Conservation (phyloP, 2,113 vertebrate genomes). For the Carlito syrichta region DNA sequence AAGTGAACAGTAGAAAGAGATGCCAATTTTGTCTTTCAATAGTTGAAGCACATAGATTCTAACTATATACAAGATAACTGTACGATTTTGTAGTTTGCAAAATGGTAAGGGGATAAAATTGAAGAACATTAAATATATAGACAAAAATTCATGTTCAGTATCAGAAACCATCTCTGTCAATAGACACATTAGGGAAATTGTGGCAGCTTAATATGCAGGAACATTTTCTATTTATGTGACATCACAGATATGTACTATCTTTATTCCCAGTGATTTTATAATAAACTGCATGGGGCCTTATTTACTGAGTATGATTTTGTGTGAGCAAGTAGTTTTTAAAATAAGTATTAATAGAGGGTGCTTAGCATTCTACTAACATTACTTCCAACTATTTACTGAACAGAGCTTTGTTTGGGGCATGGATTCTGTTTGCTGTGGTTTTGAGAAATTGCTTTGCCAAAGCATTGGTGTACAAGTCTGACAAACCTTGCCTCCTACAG, state of each 20-base stretch:
- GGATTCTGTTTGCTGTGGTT: background rate
- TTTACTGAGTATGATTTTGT: background rate
- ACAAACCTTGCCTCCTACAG: background rate
- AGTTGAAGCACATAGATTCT: background rate
- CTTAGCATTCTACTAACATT: background rate
- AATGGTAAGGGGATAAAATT: background rate
- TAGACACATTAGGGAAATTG: background rate
- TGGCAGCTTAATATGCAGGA: background rate
- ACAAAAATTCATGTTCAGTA: background rate
- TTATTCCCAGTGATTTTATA: background rate
- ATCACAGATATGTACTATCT: background rate
- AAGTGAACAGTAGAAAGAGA: background rate
- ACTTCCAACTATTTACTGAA: background rate
- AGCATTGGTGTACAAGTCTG: background rate
- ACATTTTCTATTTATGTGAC: background rate
- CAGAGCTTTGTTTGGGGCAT: background rate
- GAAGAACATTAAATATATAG: background rate
- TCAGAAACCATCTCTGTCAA: background rate
- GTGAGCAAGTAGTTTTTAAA: background rate
- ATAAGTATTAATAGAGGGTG: background rate
- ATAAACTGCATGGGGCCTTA: background rate
- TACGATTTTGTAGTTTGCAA: background rate
- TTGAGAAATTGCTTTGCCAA: slow-evolving; percentile 13
- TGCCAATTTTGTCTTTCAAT: background rate
- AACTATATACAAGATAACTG: background rate